These are phyloP conservation scores for Drosophila funebris DNA, from an alignment of 1,140 invertebrate genomes.

Conservation along the genomic window DNA sequence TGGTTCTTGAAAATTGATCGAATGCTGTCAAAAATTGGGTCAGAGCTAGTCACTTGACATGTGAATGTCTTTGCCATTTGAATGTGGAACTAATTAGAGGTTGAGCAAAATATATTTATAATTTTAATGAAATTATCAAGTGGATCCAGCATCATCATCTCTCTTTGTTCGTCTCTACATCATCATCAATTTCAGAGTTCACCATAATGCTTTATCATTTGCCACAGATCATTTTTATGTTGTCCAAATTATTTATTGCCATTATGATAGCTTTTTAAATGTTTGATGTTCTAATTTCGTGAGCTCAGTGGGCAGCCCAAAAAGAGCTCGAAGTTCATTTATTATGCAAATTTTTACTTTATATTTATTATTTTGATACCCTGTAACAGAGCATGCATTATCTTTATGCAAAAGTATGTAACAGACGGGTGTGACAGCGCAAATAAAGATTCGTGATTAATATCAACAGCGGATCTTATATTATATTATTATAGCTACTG, in stretches of 20 bases:
- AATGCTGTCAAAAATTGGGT: constrained; percentile 54
- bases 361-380: constrained; percentile 28
- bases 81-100: constrained; percentile 64
- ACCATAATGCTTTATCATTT: constrained; percentile 34
- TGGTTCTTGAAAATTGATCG: constrained; percentile 19
- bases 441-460: no score
- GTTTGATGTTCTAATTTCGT: constrained; percentile 52
- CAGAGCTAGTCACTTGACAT: constrained; percentile 53
- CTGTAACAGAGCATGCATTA: no score
- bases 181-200: constrained; percentile 10
- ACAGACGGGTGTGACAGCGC: no score
- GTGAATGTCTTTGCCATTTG: constrained; percentile 33
- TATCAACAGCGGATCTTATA: no score
- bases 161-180: constrained; percentile 1
- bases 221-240: constrained; percentile 37
- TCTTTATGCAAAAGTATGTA: no score
- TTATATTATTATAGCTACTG: no score
- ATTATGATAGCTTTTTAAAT: constrained; percentile 50
- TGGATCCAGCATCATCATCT: constrained; percentile 40
- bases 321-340: constrained; percentile 29
- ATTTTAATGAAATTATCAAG: constrained; percentile 67
- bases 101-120: constrained; percentile 42
- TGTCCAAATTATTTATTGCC: constrained; percentile 45
- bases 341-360: constrained; percentile 35
- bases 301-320: constrained; percentile 36